Evolutionary conservation across 2,797 vertebrate species (phyloP), one percentile per base, ranked within the genome.

Genomic region (Tamandua tetradactyla): DNA sequence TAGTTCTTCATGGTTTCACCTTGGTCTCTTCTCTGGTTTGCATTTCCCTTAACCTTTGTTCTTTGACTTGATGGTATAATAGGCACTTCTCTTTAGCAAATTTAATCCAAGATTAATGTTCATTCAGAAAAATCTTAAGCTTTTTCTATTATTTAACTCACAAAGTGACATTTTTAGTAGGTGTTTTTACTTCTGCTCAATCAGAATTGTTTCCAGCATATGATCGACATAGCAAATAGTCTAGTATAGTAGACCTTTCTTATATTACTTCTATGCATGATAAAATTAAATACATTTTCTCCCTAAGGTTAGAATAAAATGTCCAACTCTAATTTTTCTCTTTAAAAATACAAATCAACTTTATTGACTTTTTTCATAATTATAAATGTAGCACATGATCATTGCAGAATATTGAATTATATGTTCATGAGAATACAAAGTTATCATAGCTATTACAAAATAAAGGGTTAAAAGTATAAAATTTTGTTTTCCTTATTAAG

Each of bases 291-390:
- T 64, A 3, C 2, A 64, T 76, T 82, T 89, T 87, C 17, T 37
- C 40, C 23, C 32, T 59, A 3, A 7, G 15, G 17, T 2, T 75
- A 61, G 88, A 91, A 57, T 57, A 62, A 89, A 82, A 74, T 80
- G 7, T 42, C 35, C 32, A 71, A 25, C 13, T 79, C 4, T 93
- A 69, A 83, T 78, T 78, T 80, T 85, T 92, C 35, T 59, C 91
- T 92, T 42, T 74, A 27, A 57, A 89, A 87, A 84, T 52, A 79
- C 7, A 94, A 91, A 84, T 81, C 62, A 47, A n/a, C 2, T 57
- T 89, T 44, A 89, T 75, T 83, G 30, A 47, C n/a, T n/a, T 62
- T 74, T 96, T 95, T 80, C 17, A 52, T 62, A 68, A 40, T 71
- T 57, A 42, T 89, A 62, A 91, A 87, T 30, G 42, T 85, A 92